Percentiles rank a stretch among this genome's conserved stretches.
phyloP scores from a whole-genome alignment of 2,888 invertebrate genomes.

The Chaetogeoica ovagalla region DNA sequence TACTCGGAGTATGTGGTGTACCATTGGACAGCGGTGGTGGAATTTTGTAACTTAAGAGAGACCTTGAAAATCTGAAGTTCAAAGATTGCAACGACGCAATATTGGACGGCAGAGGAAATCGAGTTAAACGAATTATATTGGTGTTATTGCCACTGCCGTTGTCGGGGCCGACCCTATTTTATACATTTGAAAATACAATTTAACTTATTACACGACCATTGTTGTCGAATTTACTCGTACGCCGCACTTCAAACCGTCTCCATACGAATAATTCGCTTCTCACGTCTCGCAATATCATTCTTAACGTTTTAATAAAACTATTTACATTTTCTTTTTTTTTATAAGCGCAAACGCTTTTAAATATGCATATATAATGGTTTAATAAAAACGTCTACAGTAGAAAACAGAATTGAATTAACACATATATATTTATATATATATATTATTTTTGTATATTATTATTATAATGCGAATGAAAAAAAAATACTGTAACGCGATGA shows the following conservation, averaged over 20 bases:
- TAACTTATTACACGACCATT: constrained; percentile 44
- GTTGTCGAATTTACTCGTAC: constrained; percentile 42
- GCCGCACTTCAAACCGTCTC: not conserved
- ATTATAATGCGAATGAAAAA: too few species aligned
- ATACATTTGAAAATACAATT: constrained; percentile 26
- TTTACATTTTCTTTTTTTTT: not conserved
- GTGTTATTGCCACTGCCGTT: constrained; percentile 23
- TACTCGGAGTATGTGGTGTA: too few species aligned
- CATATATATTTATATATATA: too few species aligned
- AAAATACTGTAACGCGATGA: not conserved
- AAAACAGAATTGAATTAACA: too few species aligned
- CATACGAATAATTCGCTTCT: not conserved
- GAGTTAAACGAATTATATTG: constrained; percentile 46
- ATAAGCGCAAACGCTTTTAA: not conserved
- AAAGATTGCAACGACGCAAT: constrained; percentile 23
- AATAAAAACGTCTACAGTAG: too few species aligned
- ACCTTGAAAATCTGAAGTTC: constrained; percentile 26
- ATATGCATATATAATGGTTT: not conserved
- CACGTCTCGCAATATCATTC: not conserved
- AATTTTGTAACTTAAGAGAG: not conserved
- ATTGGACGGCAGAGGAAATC: constrained; percentile 17
- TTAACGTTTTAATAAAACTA: not conserved
- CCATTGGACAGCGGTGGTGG: too few species aligned
- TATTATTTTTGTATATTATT: too few species aligned
- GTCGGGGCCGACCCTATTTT: constrained; percentile 16